A percentile compares a stretch with the other conserved stretches of the same genome.
phyloP scores from a whole-genome alignment of 2,888 invertebrate genomes.

The Polyommatus icarus region DNA sequence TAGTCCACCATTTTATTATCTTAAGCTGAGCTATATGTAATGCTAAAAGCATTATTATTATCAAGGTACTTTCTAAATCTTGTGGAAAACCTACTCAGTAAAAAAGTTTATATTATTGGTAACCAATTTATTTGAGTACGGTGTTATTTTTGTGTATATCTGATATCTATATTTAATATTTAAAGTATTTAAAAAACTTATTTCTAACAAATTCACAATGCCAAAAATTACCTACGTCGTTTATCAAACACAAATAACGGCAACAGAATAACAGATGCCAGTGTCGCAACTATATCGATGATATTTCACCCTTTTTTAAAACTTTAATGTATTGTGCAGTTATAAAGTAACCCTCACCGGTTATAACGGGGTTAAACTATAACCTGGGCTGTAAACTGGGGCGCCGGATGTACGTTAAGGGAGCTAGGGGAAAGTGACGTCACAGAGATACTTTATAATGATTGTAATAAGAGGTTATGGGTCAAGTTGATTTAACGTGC shows the following conservation, averaged over 20 bases:
- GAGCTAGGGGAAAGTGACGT: not conserved
- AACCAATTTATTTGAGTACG: not conserved
- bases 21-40: not conserved
- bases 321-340: not conserved
- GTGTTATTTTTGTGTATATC: not conserved
- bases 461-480: not conserved
- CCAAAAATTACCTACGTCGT: no score
- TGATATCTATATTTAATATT: conserved; percentile 3
- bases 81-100: not conserved
- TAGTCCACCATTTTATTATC: not conserved
- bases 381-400: conserved; percentile 12
- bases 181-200: not conserved
- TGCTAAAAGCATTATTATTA: not conserved
- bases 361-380: conserved; percentile 10
- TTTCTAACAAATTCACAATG: no score
- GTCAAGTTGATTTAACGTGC: no score
- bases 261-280: no score
- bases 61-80: not conserved
- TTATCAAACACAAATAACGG: no score
- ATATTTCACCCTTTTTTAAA: no score
- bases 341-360: conserved; percentile 7
- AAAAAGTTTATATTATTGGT: not conserved
- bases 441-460: not conserved
- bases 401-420: conserved; percentile 1
- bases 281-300: no score